Conservation (phyloP, 2,888 invertebrate species). For the Rhamnusium bicolor region DNA sequence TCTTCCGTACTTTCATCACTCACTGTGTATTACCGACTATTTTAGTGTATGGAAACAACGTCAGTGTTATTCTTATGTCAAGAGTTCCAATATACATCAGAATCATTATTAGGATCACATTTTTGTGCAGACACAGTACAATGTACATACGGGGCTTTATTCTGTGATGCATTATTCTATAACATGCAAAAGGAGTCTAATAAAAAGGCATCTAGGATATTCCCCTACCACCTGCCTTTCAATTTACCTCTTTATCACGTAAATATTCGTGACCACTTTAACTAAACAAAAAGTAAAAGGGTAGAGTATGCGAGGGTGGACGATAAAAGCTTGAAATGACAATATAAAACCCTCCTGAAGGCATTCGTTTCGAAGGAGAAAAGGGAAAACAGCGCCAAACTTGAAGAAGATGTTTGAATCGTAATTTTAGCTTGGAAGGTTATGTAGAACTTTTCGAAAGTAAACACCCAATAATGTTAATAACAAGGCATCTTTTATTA, state of each 20-base stretch:
- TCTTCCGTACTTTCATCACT: no score
- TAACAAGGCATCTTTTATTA: neutral
- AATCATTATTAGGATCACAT: no score
- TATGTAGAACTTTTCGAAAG: neutral
- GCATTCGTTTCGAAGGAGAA: slow-evolving; percentile 47
- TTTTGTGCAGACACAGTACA: no score
- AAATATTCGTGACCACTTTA: slow-evolving; percentile 47
- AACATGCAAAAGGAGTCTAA: neutral
- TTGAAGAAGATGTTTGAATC: slow-evolving; percentile 10
- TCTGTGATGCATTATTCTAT: no score
- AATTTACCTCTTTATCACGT: slow-evolving; percentile 36
- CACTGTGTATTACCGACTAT: no score
- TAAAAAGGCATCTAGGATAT: neutral
- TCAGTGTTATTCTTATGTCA: no score
- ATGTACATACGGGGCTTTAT: no score
- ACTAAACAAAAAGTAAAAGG: slow-evolving; percentile 45
- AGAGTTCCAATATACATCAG: no score
- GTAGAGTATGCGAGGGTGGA: slow-evolving; percentile 48
- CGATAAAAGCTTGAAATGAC: slow-evolving; percentile 55
- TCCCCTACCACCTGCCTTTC: slow-evolving; percentile 11
- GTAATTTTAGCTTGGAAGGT: neutral
- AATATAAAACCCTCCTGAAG: slow-evolving; percentile 53
- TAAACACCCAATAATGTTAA: neutral
- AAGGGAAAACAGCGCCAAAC: slow-evolving; percentile 43
- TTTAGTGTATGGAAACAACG: no score